These are phyloP conservation scores for Heliconius cydno DNA, from an alignment of 2,888 invertebrate species.

Conservation along the genomic window DNA sequence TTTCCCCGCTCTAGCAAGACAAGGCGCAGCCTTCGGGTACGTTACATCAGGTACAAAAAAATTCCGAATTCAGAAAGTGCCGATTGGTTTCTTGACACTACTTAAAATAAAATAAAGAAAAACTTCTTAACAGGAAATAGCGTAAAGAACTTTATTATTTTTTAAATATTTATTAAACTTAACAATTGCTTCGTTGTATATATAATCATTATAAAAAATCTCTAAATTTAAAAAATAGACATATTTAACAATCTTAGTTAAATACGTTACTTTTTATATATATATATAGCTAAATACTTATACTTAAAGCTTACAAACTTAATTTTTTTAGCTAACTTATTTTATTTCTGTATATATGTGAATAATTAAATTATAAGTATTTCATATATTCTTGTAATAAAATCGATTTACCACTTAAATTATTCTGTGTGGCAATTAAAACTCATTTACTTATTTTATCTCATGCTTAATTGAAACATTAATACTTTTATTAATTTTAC, in stretches of 20 bases:
- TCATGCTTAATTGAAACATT: not conserved
- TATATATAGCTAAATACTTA: not conserved
- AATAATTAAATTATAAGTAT: not conserved
- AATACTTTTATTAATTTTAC: slow-evolving; percentile 6
- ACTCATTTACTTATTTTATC: not conserved
- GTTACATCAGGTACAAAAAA: too few relatives aligned
- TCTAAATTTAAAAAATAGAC: not conserved
- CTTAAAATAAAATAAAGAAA: too few relatives aligned
- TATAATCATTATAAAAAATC: not conserved
- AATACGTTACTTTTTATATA: not conserved
- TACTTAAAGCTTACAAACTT: not conserved
- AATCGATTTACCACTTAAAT: not conserved
- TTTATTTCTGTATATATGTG: not conserved
- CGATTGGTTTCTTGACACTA: too few relatives aligned
- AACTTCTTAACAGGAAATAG: too few relatives aligned
- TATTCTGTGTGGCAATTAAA: slow-evolving; percentile 2
- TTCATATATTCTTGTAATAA: not conserved
- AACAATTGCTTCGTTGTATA: too few relatives aligned
- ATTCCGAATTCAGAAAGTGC: too few relatives aligned
- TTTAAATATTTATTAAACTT: too few relatives aligned
- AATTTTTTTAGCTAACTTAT: not conserved
- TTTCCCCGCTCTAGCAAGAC: too few relatives aligned
- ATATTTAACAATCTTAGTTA: not conserved
- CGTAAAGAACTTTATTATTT: too few relatives aligned
- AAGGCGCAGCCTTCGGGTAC: too few relatives aligned